Conservation (phyloP, 2,113 vertebrate genomes). For the Catagonus wagneri region DNA sequence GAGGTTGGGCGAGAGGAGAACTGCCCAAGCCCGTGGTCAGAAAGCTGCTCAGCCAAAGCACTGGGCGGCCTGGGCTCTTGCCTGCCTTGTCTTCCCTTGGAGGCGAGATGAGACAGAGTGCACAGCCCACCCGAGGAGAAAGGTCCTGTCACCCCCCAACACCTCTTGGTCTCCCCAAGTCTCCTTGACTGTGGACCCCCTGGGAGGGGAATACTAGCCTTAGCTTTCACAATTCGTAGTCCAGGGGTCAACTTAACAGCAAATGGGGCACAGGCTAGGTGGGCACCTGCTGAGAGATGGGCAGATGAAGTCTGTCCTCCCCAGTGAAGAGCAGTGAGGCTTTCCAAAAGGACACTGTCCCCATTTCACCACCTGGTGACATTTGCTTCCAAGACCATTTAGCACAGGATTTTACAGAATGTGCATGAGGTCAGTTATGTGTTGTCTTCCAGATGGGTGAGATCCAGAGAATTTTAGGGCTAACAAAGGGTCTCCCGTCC, state of each 20-base stretch:
- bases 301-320: neutral
- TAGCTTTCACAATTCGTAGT: neutral
- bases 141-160: neutral
- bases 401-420: neutral
- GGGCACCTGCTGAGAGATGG: neutral
- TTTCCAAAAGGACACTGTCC: neutral
- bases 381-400: neutral
- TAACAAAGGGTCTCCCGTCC: neutral
- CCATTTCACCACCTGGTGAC: neutral
- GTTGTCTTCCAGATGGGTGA: neutral
- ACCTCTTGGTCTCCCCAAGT: neutral
- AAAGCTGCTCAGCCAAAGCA: neutral
- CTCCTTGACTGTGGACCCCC: neutral
- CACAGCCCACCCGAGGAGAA: no score
- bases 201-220: neutral
- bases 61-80: neutral
- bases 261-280: neutral
- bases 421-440: neutral
- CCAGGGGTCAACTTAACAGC: neutral
- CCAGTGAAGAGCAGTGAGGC: fast-evolving
- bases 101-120: neutral
- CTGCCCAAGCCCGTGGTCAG: fast-evolving
- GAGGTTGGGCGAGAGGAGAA: neutral
- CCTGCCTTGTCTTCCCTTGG: fast-evolving
- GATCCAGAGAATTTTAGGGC: neutral